Evolutionary conservation across 2,888 invertebrate species (phyloP), one percentile per base, ranked within the genome.

Genomic region (Pharmacophagus antenor): DNA sequence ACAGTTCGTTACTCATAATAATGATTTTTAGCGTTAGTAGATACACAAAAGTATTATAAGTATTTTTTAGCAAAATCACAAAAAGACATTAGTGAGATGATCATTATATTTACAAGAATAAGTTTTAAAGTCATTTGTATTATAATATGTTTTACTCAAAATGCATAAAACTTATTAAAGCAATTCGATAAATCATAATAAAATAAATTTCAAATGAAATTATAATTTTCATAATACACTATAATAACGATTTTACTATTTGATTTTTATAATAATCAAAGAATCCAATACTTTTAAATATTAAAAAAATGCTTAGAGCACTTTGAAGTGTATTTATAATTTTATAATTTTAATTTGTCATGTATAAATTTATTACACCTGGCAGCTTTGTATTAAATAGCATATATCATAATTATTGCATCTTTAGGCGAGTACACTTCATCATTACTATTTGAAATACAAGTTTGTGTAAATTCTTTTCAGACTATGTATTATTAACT

Each of bases 1-100:
- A 44, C 7, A 44, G 17, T 44, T 44, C 42, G 18, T 18, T 44
- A 44, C 17, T 18, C 2, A n/a, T 18, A 50, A 46, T n/a, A 50
- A 44, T 55, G 27, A 31, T 55, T 50, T 50, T 50, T 55, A 55
- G 49, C 22, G 17, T 54, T 46, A 55, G 23, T 54, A 54, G 44
- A 31, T 23, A 51, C n/a, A 48, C 22, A 21, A 52, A 61, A 50
- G 47, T 61, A 57, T 42, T 67, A 67, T 71, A 72, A 68, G 67
- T 31, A 25, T 47, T 17, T 21, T 49, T 53, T 53, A 61, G 67
- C 68, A 68, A 65, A 78, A 74, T 79, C 80, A 82, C 79, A 81
- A 85, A 84, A 88, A 88, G 87, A 88, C 88, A 84, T 79, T 84
- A 88, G 88, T 88, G 87, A 87, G 87, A 87, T 76, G 75, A n/a